Evolutionary conservation across 2,113 vertebrate genomes (phyloP).

Genomic region (Psittacula cyanocephala): DNA sequence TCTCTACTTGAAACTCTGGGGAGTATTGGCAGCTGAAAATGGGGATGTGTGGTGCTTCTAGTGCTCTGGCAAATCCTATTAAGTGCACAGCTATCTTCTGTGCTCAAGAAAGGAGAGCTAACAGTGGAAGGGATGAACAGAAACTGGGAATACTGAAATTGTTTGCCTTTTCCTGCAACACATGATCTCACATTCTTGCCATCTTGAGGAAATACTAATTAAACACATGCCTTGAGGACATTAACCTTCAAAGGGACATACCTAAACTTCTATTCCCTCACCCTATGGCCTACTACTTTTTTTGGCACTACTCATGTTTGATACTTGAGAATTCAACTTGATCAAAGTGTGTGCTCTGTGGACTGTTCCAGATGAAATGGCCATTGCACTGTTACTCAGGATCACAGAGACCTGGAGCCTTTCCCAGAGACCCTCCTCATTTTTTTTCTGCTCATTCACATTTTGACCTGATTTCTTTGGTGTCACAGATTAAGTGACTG

Average conservation of each 20-base stretch:
- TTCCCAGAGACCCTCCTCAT: neutral
- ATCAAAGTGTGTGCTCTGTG: neutral
- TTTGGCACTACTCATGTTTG: neutral
- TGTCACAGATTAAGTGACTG: neutral
- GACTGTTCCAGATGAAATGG: neutral
- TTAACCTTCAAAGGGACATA: neutral
- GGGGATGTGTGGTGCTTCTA: neutral
- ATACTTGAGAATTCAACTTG: neutral
- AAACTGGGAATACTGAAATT: neutral
- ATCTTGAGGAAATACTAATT: neutral
- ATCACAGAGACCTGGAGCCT: neutral
- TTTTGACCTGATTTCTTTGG: neutral
- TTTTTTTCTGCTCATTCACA: neutral
- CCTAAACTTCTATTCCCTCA: neutral
- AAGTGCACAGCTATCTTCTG: neutral
- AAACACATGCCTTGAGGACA: neutral
- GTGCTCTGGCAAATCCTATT: neutral
- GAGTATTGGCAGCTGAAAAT: neutral
- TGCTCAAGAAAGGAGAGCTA: neutral
- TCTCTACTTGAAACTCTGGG: neutral
- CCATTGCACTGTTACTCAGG: rapidly evolving
- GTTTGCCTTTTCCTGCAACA: neutral
- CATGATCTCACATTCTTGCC: neutral
- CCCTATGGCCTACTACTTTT: neutral
- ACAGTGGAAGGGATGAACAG: neutral